Evolutionary conservation across 2,797 vertebrate genomes (phyloP), one percentile per base, ranked within the genome.

Genomic region (Etheostoma perlongum): DNA sequence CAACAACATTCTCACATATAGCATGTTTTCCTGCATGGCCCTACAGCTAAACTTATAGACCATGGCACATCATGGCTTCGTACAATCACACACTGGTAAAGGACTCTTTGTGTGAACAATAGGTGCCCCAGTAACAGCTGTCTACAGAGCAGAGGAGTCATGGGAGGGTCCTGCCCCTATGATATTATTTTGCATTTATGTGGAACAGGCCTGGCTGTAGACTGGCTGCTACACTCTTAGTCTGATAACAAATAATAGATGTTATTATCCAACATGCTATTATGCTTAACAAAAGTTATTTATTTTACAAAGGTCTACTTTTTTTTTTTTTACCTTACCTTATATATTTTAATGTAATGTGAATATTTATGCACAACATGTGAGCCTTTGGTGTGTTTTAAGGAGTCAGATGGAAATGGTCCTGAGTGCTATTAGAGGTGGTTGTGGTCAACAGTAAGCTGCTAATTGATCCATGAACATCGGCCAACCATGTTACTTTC

Each of bases 401-500:
- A 15, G 25, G 21, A 55, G 51, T 67, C 42, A 25, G 16, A 63
- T 40, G 54, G 40, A 78, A 63, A 27, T 25, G 33, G 49, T 46
- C 61, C 36, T 61, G 52, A 73, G 49, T 49, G 73, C 3, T 15
- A 19, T 70, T 48, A 70, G 68, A 67, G 18, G 72, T 46, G 70
- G 55, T 67, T 66, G 80, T 77, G 66, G 75, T 69, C 64, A 68
- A 80, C 72, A 81, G 72, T 55, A 74, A 40, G 79, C 74, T 81
- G 76, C 80, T 85, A 79, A 90, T 83, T 85, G 88, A 88, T 87
- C 76, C 69, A 18, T 74, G 74, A 77, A 75, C 73, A 63, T 2
- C 21, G 79, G 83, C 73, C 76, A 76, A 54, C 82, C 74, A 60
- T 51, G 79, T 80, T 88, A 89, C 86, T 91, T 89, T 93, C 85